A percentile compares a stretch with the other conserved stretches of the same genome.
Evolutionary conservation across 2,888 invertebrate genomes (phyloP).

Genomic region (Branchipolynoe longqiensis): DNA sequence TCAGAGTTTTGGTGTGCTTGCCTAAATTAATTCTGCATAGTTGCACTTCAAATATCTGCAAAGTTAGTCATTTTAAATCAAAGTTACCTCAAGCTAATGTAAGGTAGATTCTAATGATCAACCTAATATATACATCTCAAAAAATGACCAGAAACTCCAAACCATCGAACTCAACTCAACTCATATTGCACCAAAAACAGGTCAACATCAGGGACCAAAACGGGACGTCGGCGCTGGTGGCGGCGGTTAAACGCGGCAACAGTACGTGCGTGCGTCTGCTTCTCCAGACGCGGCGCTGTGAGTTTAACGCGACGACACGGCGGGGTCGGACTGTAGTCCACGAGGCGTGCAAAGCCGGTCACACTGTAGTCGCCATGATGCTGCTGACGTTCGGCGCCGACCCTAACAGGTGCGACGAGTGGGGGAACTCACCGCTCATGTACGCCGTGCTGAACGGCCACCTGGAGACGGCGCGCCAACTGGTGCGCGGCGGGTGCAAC

Average conservation of each 20-base stretch:
- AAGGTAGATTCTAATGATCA: no score
- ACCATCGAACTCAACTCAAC: neutral
- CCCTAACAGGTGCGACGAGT: constrained; percentile 27
- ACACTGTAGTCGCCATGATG: constrained; percentile 31
- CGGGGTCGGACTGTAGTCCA: constrained; percentile 17
- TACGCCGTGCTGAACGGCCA: constrained; percentile 33
- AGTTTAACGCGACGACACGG: neutral
- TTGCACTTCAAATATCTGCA: no score
- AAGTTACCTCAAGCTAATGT: no score
- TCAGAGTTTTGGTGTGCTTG: no score
- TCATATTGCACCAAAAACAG: neutral
- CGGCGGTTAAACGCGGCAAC: constrained; percentile 19
- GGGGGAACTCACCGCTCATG: constrained; percentile 28
- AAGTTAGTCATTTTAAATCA: no score
- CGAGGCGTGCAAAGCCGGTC: constrained; percentile 30
- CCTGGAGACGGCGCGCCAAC: neutral
- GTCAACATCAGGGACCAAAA: constrained; percentile 26
- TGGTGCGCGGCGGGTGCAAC: constrained; percentile 23
- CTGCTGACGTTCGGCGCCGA: constrained; percentile 34
- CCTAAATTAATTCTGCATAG: no score
- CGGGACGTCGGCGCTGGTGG: constrained; percentile 17
- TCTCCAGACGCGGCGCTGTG: constrained; percentile 14
- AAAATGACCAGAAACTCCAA: neutral
- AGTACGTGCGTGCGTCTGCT: constrained; percentile 12
- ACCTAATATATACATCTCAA: no score